A percentile compares a stretch with the other conserved stretches of the same genome.
Conservation (phyloP, 2,797 vertebrate species). For the Cyprinella venusta region DNA sequence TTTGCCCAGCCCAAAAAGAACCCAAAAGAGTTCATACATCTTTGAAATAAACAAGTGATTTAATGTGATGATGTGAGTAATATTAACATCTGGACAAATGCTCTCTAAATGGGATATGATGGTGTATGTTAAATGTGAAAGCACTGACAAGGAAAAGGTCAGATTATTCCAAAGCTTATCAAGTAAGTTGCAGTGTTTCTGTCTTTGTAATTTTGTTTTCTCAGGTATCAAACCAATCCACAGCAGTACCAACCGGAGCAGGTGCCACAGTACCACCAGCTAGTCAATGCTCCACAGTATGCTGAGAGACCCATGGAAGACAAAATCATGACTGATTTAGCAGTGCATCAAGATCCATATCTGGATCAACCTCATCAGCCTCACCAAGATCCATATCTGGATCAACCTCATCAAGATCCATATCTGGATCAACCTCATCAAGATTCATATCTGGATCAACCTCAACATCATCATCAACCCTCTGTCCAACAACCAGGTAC, state of each 20-base stretch:
- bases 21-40: background rate
- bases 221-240: conserved; percentile 77
- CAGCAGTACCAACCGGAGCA: conserved; percentile 74
- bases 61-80: background rate
- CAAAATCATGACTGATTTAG: conserved; percentile 70
- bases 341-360: conserved; percentile 70
- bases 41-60: conserved; percentile 2
- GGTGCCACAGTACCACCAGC: conserved; percentile 69
- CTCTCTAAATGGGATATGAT: conserved; percentile 11
- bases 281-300: conserved; percentile 60
- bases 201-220: conserved; percentile 56
- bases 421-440: conserved; percentile 61
- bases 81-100: conserved; percentile 1
- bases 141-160: background rate
- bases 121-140: conserved; percentile 1
- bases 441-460: conserved; percentile 65
- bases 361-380: conserved; percentile 60
- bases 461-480: conserved; percentile 61
- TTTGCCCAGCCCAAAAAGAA: conserved; percentile 51
- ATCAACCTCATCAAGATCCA: conserved; percentile 70
- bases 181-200: conserved; percentile 19
- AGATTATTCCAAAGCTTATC: background rate
- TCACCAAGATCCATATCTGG: conserved; percentile 66
- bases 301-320: conserved; percentile 68
- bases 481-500: conserved; percentile 51